Percentiles rank a stretch among this genome's conserved stretches.
Conservation (phyloP, 1,140 invertebrate genomes). For the Aleiodes sp. region DNA sequence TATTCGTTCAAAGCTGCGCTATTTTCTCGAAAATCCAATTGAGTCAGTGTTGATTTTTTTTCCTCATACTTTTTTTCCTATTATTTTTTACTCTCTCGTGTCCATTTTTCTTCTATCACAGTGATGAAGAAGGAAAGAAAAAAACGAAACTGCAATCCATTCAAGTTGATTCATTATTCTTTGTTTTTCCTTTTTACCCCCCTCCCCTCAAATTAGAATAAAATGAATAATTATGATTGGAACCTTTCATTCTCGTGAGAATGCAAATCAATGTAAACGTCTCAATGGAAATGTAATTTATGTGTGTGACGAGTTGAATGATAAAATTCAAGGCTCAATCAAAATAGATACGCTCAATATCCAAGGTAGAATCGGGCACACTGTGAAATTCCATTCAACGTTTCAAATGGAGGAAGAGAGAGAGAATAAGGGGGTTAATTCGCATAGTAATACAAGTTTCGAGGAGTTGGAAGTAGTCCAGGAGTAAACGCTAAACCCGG, state of each 20-base stretch:
- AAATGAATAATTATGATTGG: neutral
- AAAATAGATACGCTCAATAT: neutral
- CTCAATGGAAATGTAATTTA: constrained; percentile 8
- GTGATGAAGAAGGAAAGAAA: neutral
- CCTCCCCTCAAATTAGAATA: neutral
- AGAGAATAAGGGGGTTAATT: constrained; percentile 13
- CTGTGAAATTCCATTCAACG: neutral
- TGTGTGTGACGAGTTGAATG: neutral
- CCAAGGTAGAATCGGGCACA: neutral
- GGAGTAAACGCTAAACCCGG: neutral
- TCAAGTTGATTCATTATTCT: no score
- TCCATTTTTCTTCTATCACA: neutral
- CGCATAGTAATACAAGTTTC: constrained; percentile 30
- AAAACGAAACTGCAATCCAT: neutral
- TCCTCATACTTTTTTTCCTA: neutral
- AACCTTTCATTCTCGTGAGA: neutral
- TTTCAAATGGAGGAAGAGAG: neutral
- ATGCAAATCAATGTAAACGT: neutral
- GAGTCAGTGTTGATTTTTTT: neutral
- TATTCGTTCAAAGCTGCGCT: neutral
- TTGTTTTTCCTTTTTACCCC: no score
- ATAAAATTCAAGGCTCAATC: constrained; percentile 10
- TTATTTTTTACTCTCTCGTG: neutral
- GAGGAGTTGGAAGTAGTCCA: constrained; percentile 26
- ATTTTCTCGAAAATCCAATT: constrained; percentile 2